Base-by-base conservation (phyloP, 1,140 invertebrate species). In the Patella vulgata region DNA sequence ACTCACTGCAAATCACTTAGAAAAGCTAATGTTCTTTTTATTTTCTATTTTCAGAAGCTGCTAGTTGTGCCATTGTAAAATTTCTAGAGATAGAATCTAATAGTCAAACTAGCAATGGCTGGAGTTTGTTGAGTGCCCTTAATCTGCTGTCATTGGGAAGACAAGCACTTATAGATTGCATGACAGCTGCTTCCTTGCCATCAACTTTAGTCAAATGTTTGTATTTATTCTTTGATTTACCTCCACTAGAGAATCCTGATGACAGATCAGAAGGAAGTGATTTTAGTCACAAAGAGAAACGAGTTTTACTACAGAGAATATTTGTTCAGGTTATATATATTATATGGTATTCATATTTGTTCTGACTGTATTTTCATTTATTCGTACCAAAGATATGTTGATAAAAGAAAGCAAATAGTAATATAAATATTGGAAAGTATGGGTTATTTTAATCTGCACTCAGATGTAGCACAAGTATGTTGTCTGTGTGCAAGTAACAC, bases 191-290 rank as follows among this genome's bases (percentile, higher is more conserved):
- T 48, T 91, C 94, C 23, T 91, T 99, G 66, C 97, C 97, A 39
- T 98, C 95, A 59, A 99, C 97, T 31, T 86, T 99, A 75, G 96
- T 99, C 5, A 99, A 99, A 88, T 98, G 97, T 87, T 87, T 99
- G 33, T 99, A 99, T 83, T 85, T 99, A 61, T 99, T 99, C 85
- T 99, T 99, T 85, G 97, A 99, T 87, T 86, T 99, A 47, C 96
- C 97, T 42, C 79, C 83, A 28, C 72, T 83, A 4, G 89, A 90
- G 40, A 89, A 93, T 78, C 84, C 88, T 53, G 89, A 92, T 73
- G 88, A 89, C 81, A 83, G 87, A 44, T 78, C 82, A 46, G 54
- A 64, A 8, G 84, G 81, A 12, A 93, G 91, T 83, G 93, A 97
- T 82, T 97, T 96, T 83, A 95, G 93, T 57, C 91, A 93, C 6